phyloP scores from a whole-genome alignment of 2,113 vertebrate genomes.

The Zingel zingel region DNA sequence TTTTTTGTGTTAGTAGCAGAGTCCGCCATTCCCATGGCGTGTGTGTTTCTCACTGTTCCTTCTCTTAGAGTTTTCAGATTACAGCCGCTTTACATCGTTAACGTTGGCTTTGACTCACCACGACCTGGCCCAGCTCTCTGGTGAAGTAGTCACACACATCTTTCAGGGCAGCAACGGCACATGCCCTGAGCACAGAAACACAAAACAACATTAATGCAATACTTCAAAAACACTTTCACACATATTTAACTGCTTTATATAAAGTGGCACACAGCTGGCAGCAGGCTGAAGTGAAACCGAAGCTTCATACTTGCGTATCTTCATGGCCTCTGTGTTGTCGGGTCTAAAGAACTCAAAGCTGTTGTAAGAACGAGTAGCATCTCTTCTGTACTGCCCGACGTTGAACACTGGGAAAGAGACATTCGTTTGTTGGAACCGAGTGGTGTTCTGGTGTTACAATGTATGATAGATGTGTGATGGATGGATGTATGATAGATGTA shows the following conservation, averaged over 20 bases:
- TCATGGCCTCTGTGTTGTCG: conserved; percentile 90
- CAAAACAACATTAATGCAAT: neutral
- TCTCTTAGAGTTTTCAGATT: no score
- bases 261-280: neutral
- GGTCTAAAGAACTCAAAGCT: conserved; percentile 91
- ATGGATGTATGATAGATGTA: no score
- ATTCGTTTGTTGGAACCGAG: no score
- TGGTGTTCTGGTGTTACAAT: no score
- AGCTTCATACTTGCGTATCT: conserved; percentile 87
- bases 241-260: neutral
- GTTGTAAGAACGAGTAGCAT: conserved; percentile 88
- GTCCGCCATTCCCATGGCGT: no score
- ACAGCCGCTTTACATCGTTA: no score
- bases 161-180: conserved; percentile 87
- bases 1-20: no score
- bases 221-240: neutral
- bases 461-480: no score
- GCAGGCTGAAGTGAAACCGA: neutral
- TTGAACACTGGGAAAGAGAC: conserved; percentile 86
- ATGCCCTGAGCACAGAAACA: conserved; percentile 81
- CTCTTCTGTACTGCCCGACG: conserved; percentile 91
- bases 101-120: conserved; percentile 79
- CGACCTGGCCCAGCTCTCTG: conserved; percentile 87
- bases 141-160: conserved; percentile 89
- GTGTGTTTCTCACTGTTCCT: no score